Base-by-base conservation (phyloP, 2,888 invertebrate genomes). In the Vanessa cardui region DNA sequence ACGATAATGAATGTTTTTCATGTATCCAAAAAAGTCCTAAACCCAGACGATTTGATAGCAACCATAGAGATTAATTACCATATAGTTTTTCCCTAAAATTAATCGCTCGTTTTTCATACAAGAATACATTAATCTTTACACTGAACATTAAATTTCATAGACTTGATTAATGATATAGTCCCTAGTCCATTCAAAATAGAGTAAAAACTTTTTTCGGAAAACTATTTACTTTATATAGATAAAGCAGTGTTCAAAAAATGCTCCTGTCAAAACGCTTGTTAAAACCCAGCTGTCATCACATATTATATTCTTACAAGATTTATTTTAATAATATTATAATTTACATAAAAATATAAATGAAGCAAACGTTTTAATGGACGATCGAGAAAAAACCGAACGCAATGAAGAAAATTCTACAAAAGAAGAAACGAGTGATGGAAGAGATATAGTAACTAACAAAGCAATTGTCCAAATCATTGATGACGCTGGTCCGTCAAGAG, bases 401-500 rank as follows among this genome's bases (percentile, higher is more conserved):
- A 74, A 74, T 70, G 76, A 81, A 76, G 81, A 79, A 75, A 59
- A 44, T 58, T 59, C 65, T 47, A 21, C 68, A 50, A 78, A 82
- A 61, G 77, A 81, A 73, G 71, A 77, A 66, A 78, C 73, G 67
- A 78, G 72, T 67, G 76, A 80, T 70, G 76, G 78, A 74, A 75
- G 72, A 56, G 73, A 78, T 65, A 71, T 76, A 61, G 73, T 70
- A 26, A 73, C 66, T 61, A 72, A 71, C 52, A 74, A 70, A 45
- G 68, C 73, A 59, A 74, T 69, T 31, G 50, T 7, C 12, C 33
- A 56, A 39, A 39, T 54, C 52, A 16, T 76, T 62, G 85, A 89
- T 64, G 87, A 85, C 79, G 89, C 90, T 58, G 91, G 91, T 18
- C 89, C 90, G 6, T 90, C 90, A n/a, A 80, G 81, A 45, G 66